Percentiles rank a stretch among this genome's conserved stretches.
Conservation (phyloP, 2,113 vertebrate genomes). For the Cervus canadensis region DNA sequence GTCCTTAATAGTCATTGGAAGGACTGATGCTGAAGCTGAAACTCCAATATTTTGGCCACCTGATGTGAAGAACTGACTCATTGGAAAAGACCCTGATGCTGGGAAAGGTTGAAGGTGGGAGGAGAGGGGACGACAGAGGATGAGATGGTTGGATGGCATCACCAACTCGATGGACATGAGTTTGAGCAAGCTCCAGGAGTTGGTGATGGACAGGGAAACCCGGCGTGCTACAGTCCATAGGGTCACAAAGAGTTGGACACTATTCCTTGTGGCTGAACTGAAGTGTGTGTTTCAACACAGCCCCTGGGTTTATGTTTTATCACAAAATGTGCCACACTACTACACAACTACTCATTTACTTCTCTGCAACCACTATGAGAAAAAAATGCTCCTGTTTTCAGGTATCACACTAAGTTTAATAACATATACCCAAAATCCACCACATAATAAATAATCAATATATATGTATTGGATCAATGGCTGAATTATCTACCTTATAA, state of each 20-base stretch:
- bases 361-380: background rate
- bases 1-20: background rate
- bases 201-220: background rate
- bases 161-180: background rate
- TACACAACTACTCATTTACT: background rate
- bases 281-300: background rate
- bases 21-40: background rate
- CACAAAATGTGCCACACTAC: background rate
- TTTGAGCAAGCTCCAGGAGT: background rate
- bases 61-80: background rate
- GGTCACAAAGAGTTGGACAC: background rate
- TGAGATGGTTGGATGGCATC: background rate
- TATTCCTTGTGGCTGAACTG: background rate
- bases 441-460: background rate
- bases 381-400: background rate
- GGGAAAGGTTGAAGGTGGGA: accelerated
- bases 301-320: background rate
- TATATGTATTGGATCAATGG: background rate
- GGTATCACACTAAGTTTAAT: background rate
- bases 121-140: background rate
- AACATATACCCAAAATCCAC: background rate
- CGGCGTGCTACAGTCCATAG: background rate
- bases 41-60: background rate
- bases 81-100: background rate
- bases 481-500: background rate